These are phyloP conservation scores for Mayetiola destructor DNA, from an alignment of 2,888 invertebrate species.

Conservation along the genomic window DNA sequence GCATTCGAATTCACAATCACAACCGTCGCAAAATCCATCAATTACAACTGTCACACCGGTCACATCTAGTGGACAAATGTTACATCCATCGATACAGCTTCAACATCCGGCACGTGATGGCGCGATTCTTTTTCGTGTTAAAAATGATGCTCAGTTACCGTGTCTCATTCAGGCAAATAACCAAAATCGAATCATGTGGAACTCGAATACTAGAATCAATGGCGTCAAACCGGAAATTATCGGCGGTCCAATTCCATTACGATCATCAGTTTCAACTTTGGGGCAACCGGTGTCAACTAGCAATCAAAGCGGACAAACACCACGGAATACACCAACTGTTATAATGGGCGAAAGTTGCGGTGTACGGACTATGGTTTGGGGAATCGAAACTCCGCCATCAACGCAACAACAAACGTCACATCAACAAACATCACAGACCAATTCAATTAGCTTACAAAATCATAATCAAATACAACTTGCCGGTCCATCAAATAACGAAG, in stretches of 20 bases:
- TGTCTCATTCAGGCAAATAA: constrained; percentile 21
- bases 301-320: constrained; percentile 29
- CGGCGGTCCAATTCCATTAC: constrained; percentile 39
- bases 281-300: constrained; percentile 23
- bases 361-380: constrained; percentile 58
- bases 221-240: constrained; percentile 73
- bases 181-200: constrained; percentile 39
- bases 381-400: constrained; percentile 41
- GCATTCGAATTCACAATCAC: constrained; percentile 25
- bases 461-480: constrained; percentile 25
- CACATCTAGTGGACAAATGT: constrained; percentile 27
- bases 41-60: constrained; percentile 20
- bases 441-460: constrained; percentile 21
- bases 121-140: constrained; percentile 33
- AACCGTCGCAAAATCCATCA: constrained; percentile 25
- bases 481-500: constrained; percentile 40
- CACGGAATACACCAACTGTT: constrained; percentile 62
- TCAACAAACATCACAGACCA: constrained; percentile 20
- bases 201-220: constrained; percentile 51
- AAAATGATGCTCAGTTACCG: constrained; percentile 28
- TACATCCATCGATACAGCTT: constrained; percentile 37
- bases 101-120: constrained; percentile 38
- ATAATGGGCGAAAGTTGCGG: constrained; percentile 90
- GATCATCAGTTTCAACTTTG: constrained; percentile 23
- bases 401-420: constrained; percentile 34